These are phyloP conservation scores for Linurgus olivaceus DNA, from an alignment of 2,797 vertebrate species.

Conservation along the genomic window DNA sequence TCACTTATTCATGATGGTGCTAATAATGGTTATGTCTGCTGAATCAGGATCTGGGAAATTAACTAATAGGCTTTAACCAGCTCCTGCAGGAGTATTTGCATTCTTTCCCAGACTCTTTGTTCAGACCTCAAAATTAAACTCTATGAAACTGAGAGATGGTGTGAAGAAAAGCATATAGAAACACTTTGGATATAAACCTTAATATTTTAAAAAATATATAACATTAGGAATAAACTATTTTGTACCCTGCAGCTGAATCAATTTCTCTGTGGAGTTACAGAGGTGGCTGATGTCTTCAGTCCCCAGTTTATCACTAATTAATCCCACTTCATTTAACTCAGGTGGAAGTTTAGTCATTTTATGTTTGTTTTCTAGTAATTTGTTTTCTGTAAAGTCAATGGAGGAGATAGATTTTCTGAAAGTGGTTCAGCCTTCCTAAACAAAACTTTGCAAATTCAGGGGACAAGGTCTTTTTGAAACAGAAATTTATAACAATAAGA, in stretches of 20 bases:
- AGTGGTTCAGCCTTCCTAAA: neutral
- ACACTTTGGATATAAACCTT: accelerated
- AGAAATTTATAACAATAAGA: neutral
- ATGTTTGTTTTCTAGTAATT: neutral
- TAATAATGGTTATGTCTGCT: neutral
- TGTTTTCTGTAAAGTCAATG: neutral
- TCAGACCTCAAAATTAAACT: neutral
- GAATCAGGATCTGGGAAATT: neutral
- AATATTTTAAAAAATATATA: neutral
- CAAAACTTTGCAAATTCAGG: neutral
- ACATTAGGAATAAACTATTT: neutral
- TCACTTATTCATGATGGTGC: neutral
- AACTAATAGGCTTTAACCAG: neutral
- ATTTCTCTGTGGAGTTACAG: neutral
- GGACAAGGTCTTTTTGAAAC: neutral
- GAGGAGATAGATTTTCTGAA: neutral
- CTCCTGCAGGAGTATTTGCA: neutral
- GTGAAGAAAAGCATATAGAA: neutral
- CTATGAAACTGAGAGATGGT: neutral
- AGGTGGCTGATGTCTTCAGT: neutral
- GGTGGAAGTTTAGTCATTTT: neutral
- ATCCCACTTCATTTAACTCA: neutral
- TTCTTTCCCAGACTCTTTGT: neutral
- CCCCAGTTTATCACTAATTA: neutral
- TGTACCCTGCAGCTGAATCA: neutral